Evolutionary conservation across 2,113 vertebrate genomes (phyloP).

Genomic region (Ellobius talpinus): DNA sequence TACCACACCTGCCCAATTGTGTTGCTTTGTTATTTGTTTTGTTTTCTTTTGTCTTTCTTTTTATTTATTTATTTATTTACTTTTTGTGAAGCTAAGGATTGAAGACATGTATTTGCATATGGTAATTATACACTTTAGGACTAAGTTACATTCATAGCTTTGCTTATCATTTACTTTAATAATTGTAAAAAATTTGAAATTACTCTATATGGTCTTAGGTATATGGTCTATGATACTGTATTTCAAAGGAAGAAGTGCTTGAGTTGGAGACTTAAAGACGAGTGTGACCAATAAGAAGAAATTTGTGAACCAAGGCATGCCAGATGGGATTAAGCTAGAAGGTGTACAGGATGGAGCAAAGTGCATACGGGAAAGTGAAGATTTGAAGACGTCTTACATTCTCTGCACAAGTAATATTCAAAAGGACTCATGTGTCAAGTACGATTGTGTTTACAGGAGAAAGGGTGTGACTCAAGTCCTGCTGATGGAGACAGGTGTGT

Average conservation of each 20-base stretch:
- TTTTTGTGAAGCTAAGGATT: no score
- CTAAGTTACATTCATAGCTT: background rate
- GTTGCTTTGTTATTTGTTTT: background rate
- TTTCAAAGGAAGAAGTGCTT: background rate
- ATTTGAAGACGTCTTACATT: accelerated
- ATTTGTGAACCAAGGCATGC: background rate
- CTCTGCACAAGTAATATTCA: background rate
- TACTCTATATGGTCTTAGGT: background rate
- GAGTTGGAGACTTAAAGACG: background rate
- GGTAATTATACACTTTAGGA: background rate
- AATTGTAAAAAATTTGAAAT: background rate
- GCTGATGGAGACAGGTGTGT: background rate
- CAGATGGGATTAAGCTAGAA: no score
- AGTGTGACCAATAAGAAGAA: background rate
- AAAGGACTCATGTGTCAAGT: background rate
- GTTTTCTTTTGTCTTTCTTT: background rate
- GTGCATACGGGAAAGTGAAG: accelerated
- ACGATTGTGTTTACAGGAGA: background rate
- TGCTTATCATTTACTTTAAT: background rate
- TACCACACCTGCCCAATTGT: background rate
- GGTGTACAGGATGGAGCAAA: background rate
- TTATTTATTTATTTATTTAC: background rate
- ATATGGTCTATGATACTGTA: background rate
- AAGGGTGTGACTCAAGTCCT: background rate
- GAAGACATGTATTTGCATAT: background rate